Percentiles rank a stretch among this genome's conserved stretches.
These are phyloP conservation scores for Nomia melanderi DNA, from an alignment of 1,140 invertebrate species.

Conservation along the genomic window DNA sequence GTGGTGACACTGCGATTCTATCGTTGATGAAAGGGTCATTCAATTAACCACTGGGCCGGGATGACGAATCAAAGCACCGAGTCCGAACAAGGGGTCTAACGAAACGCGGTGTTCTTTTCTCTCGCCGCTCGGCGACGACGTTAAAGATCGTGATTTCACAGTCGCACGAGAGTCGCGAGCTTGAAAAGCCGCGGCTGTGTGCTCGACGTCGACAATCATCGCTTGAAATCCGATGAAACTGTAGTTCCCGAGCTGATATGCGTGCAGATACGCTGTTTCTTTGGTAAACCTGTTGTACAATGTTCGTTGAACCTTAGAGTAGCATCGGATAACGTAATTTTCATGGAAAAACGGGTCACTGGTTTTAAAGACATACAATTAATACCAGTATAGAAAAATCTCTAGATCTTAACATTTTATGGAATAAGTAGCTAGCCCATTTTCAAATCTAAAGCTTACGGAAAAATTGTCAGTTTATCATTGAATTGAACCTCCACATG, in stretches of 20 bases:
- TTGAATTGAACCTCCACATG: constrained; percentile 18
- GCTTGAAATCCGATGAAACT: constrained; percentile 33
- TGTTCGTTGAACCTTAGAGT: too few relatives aligned
- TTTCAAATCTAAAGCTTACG: too few relatives aligned
- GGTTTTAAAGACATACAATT: too few relatives aligned
- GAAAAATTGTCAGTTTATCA: too few relatives aligned
- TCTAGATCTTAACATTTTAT: too few relatives aligned
- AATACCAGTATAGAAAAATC: too few relatives aligned
- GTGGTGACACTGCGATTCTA: constrained; percentile 36
- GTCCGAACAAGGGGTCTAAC: constrained; percentile 35
- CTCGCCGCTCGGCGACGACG: constrained; percentile 19
- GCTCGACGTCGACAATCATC: constrained; percentile 37
- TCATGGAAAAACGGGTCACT: too few relatives aligned
- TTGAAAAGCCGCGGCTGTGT: constrained; percentile 32
- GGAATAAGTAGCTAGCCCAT: too few relatives aligned
- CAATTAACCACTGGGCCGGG: constrained; percentile 36
- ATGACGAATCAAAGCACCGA: constrained; percentile 39
- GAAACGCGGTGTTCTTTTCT: constrained; percentile 31
- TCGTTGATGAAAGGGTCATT: constrained; percentile 52
- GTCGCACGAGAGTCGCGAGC: constrained; percentile 35
- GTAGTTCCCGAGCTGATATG: constrained; percentile 31
- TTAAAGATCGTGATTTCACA: constrained; percentile 35
- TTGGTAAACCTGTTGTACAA: too few relatives aligned
- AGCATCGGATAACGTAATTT: too few relatives aligned
- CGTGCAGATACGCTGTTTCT: constrained; percentile 5